A percentile compares a stretch with the other conserved stretches of the same genome.
These are phyloP conservation scores for Maconellicoccus hirsutus DNA, from an alignment of 1,140 invertebrate species.

Conservation along the genomic window DNA sequence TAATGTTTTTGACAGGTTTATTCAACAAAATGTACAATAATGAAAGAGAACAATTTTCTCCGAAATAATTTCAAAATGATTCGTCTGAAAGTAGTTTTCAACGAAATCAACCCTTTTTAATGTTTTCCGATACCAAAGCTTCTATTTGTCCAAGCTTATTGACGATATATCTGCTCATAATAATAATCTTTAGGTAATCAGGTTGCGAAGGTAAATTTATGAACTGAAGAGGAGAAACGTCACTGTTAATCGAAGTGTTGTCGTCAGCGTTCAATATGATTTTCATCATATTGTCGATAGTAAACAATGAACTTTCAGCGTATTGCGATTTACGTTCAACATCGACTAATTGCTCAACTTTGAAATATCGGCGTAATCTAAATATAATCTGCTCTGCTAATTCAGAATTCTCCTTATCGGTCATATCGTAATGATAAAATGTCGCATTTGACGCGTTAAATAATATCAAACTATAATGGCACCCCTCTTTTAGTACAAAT, in stretches of 20 bases:
- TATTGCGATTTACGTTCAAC: background rate
- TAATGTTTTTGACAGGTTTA: too few species aligned
- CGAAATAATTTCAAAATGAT: too few species aligned
- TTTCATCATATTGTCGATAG: slow-evolving; percentile 11
- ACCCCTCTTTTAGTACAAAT: background rate
- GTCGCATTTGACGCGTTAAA: background rate
- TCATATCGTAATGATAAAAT: slow-evolving; percentile 8
- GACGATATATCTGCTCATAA: background rate
- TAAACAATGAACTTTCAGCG: slow-evolving; percentile 1
- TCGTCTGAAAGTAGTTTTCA: too few species aligned
- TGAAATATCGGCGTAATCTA: background rate
- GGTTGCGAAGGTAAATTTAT: slow-evolving; percentile 4
- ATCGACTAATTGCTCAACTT: background rate
- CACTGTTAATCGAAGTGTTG: background rate
- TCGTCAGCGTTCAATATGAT: background rate
- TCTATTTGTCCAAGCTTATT: slow-evolving; percentile 11
- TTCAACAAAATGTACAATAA: too few species aligned
- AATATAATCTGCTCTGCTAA: slow-evolving; percentile 9
- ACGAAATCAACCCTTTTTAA: background rate
- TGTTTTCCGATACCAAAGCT: background rate
- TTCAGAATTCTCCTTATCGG: background rate
- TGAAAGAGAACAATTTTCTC: too few species aligned
- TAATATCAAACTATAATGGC: background rate
- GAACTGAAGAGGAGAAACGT: background rate
- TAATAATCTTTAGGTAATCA: slow-evolving; percentile 11